Conservation (phyloP, 2,888 invertebrate species). For the Pycnomerus fuliginosus region DNA sequence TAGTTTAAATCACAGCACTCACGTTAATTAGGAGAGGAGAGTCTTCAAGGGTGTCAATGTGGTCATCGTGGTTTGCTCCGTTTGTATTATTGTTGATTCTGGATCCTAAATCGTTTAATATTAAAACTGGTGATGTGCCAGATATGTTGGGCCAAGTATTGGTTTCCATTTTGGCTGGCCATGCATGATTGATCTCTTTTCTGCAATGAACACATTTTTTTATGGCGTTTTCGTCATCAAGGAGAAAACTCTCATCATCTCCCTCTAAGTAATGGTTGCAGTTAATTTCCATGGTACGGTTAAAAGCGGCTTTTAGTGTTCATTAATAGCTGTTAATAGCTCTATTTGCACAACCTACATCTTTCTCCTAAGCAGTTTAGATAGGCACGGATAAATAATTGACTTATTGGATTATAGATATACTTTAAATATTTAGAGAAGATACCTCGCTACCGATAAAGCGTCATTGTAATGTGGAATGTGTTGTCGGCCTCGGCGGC, state of each 20-base stretch:
- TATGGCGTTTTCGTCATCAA: slow-evolving; percentile 47
- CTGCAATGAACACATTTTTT: slow-evolving; percentile 29
- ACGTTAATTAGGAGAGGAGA: slow-evolving; percentile 49
- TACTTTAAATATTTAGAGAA: no score
- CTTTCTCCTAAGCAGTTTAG: no score
- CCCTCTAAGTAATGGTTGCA: slow-evolving; percentile 36
- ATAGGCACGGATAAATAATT: no score
- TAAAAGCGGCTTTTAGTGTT: background rate
- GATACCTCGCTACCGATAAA: no score
- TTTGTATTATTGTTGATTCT: background rate
- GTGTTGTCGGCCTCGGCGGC: no score
- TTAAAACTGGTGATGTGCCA: slow-evolving; percentile 8
- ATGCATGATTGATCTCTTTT: slow-evolving; percentile 9
- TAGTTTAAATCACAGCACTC: slow-evolving; percentile 28
- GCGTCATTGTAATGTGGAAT: no score
- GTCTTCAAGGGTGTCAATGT: slow-evolving; percentile 44
- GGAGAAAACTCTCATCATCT: slow-evolving; percentile 45
- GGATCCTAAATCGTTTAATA: slow-evolving; percentile 3
- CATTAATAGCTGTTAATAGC: no score
- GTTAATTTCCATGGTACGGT: slow-evolving; percentile 10
- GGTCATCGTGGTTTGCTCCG: slow-evolving; percentile 28
- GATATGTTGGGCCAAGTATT: background rate
- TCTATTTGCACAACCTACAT: no score
- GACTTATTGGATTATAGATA: no score
- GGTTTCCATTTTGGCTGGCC: background rate